Conservation (phyloP, 2,113 vertebrate species). For the Gambusia holbrooki region DNA sequence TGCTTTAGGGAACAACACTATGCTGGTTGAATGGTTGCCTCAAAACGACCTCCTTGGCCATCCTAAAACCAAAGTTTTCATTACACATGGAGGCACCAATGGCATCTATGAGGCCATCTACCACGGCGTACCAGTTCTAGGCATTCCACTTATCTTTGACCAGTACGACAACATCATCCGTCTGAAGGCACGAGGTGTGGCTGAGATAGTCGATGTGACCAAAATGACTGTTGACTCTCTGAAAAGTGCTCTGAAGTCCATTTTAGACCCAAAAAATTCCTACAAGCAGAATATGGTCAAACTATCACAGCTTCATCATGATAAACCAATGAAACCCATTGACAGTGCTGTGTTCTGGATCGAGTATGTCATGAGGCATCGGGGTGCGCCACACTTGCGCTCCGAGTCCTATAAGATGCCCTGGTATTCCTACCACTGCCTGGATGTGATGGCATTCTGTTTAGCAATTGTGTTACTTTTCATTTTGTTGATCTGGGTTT, state of each 20-base stretch:
- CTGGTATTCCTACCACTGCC: constrained; percentile 57
- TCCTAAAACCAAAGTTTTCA: constrained; percentile 67
- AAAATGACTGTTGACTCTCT: constrained; percentile 52
- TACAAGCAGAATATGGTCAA: constrained; percentile 73
- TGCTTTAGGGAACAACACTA: constrained; percentile 67
- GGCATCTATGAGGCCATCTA: constrained; percentile 72
- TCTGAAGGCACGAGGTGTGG: constrained; percentile 54
- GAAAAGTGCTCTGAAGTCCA: constrained; percentile 51
- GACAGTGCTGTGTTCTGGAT: constrained; percentile 74
- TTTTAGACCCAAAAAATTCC: constrained; percentile 55
- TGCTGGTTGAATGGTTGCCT: constrained; percentile 71
- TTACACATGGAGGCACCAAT: constrained; percentile 71
- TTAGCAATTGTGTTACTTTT: constrained; percentile 13
- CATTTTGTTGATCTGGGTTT: not conserved
- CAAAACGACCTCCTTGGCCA: constrained; percentile 74
- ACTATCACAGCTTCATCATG: constrained; percentile 68
- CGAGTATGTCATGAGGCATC: constrained; percentile 72
- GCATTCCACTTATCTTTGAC: constrained; percentile 72
- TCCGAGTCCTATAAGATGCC: constrained; percentile 62
- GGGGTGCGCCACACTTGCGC: constrained; percentile 68
- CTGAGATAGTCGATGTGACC: constrained; percentile 59
- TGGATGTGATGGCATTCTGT: constrained; percentile 58
- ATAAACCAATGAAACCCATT: constrained; percentile 67
- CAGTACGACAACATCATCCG: constrained; percentile 70
- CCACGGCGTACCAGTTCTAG: constrained; percentile 68